Conservation (phyloP, 2,113 vertebrate genomes). For the Amphiprion ocellaris region DNA sequence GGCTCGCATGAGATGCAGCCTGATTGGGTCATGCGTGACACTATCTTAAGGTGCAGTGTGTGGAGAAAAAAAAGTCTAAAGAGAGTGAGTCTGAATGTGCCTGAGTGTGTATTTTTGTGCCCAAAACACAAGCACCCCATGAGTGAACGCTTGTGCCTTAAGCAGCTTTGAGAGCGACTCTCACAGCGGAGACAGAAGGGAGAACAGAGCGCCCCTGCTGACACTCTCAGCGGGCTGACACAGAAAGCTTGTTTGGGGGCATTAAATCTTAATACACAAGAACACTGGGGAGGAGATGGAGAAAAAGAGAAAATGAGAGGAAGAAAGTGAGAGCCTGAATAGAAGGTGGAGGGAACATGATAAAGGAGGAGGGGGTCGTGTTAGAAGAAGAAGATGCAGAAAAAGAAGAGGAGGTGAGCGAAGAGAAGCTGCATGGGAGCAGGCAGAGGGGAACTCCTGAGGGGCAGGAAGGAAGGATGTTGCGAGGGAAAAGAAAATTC, state of each 20-base stretch:
- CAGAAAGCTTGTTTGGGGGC: slow-evolving; percentile 78
- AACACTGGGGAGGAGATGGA: slow-evolving; percentile 44
- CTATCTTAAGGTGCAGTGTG: slow-evolving; percentile 18
- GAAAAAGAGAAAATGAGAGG: slow-evolving; percentile 59
- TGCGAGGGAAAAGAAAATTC: slow-evolving; percentile 66
- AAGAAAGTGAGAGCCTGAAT: slow-evolving; percentile 49
- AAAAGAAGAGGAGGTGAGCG: slow-evolving; percentile 27
- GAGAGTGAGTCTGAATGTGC: slow-evolving; percentile 12
- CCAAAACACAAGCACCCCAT: slow-evolving; percentile 36
- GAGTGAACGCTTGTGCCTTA: slow-evolving; percentile 45
- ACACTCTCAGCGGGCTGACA: slow-evolving; percentile 76
- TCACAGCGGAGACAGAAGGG: slow-evolving; percentile 67
- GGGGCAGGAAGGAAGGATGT: slow-evolving; percentile 72
- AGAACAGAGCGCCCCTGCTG: slow-evolving; percentile 72
- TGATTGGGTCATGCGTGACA: slow-evolving; percentile 9
- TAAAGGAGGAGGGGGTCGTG: slow-evolving; percentile 1
- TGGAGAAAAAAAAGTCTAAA: slow-evolving; percentile 22
- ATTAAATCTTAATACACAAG: slow-evolving; percentile 78
- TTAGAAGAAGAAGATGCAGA: slow-evolving; percentile 14
- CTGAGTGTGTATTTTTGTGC: slow-evolving; percentile 30
- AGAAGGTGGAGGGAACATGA: slow-evolving; percentile 32
- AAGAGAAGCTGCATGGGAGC: slow-evolving; percentile 23
- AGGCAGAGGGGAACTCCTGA: slow-evolving; percentile 57
- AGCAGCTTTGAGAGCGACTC: slow-evolving; percentile 65
- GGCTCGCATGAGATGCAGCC: slow-evolving; percentile 4